A percentile compares a stretch with the other conserved stretches of the same genome.
These are phyloP conservation scores for Acanthopagrus latus DNA, from an alignment of 2,797 vertebrate genomes.

Conservation along the genomic window DNA sequence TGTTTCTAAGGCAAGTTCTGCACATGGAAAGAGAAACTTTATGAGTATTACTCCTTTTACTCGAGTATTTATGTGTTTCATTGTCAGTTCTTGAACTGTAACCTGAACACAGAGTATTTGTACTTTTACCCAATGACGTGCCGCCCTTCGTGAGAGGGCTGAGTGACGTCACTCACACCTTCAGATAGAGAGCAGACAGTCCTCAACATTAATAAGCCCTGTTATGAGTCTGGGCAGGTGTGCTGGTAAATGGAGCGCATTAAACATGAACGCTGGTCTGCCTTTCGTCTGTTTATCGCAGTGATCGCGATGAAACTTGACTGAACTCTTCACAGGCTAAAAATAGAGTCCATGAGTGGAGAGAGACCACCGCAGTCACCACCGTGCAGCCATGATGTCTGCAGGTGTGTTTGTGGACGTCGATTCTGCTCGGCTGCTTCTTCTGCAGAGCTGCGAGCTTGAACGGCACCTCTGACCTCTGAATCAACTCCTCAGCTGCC, in stretches of 20 bases:
- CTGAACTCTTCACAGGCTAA: background rate
- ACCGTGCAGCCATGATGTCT: background rate
- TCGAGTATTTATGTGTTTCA: no score
- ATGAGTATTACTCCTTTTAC: no score
- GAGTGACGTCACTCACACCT: no score
- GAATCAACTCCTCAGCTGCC: background rate
- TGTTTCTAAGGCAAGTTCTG: no score
- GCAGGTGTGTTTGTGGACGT: conserved; percentile 4
- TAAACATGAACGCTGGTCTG: background rate
- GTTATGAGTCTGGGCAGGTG: no score
- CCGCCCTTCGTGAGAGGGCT: no score
- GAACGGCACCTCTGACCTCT: conserved; percentile 31
- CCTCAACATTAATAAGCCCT: no score
- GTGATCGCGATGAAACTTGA: background rate
- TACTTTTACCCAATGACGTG: no score
- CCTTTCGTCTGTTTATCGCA: background rate
- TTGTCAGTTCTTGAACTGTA: no score
- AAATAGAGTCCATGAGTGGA: background rate
- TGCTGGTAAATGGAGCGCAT: background rate
- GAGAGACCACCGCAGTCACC: background rate
- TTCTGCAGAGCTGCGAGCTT: conserved; percentile 11
- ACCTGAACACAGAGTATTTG: no score
- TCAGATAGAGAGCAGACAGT: no score
- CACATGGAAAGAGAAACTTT: no score
- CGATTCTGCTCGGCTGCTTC: background rate